Evolutionary conservation across 2,113 vertebrate species (phyloP).

Genomic region (Peromyscus leucopus): DNA sequence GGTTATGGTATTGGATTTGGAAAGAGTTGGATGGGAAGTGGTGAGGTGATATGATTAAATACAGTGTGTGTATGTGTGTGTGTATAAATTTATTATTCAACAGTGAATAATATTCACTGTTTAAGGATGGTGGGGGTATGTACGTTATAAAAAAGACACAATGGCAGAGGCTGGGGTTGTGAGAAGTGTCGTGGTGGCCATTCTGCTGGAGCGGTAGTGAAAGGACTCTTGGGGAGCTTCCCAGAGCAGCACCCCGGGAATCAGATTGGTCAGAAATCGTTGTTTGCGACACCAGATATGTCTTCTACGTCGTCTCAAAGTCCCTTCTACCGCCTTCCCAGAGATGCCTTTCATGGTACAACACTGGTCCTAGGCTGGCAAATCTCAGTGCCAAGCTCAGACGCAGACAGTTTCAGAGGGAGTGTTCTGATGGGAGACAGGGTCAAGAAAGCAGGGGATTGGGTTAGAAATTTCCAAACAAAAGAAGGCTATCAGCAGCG

Average conservation of each 20-base stretch:
- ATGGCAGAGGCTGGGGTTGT: slow-evolving; percentile 57
- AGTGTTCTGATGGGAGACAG: not conserved
- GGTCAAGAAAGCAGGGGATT: slow-evolving; percentile 26
- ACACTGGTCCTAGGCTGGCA: slow-evolving; percentile 72
- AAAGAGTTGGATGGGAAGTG: not conserved
- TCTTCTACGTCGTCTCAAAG: slow-evolving; percentile 82
- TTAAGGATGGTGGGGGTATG: slow-evolving; percentile 73
- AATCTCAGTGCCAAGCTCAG: slow-evolving; percentile 47
- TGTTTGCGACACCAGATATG: slow-evolving; percentile 74
- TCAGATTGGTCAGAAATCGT: slow-evolving; percentile 81
- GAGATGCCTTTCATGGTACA: slow-evolving; percentile 72
- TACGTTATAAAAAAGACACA: slow-evolving; percentile 67
- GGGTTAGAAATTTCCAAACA: slow-evolving; percentile 16
- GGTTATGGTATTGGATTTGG: not conserved
- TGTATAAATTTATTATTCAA: not conserved
- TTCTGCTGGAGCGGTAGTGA: slow-evolving; percentile 68
- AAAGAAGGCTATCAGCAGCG: slow-evolving; percentile 59
- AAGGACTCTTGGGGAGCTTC: slow-evolving; percentile 78
- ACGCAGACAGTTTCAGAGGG: slow-evolving; percentile 61
- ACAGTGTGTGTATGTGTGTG: not conserved
- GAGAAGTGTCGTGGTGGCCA: slow-evolving; percentile 71
- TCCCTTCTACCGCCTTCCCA: slow-evolving; percentile 79
- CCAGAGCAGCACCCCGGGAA: slow-evolving; percentile 77
- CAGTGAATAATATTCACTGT: no score
- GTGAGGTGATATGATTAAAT: not conserved